Conservation (phyloP, 2,113 vertebrate genomes). For the Rhinoptilus africanus region DNA sequence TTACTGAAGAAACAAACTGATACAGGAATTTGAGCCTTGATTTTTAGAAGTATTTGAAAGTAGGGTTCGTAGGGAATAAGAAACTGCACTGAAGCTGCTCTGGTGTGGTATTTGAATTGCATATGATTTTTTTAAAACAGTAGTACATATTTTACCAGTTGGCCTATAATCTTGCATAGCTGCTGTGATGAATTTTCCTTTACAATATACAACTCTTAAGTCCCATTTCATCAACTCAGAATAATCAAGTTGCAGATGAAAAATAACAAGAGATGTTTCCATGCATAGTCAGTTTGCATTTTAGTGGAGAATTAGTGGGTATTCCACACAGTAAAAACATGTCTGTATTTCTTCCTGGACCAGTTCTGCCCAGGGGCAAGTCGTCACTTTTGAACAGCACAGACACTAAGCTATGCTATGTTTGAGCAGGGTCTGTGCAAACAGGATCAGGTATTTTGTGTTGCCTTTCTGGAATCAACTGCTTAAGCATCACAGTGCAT, state of each 20-base stretch:
- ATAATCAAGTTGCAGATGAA: not conserved
- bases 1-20: not conserved
- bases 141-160: not conserved
- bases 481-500: accelerated
- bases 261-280: not conserved
- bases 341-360: not conserved
- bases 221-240: not conserved
- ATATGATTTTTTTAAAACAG: not conserved
- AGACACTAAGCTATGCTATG: not conserved
- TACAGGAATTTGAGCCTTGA: not conserved
- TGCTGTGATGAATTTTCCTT: not conserved
- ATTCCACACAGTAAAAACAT: not conserved
- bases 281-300: not conserved
- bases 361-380: not conserved
- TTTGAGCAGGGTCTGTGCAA: not conserved
- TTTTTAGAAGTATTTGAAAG: not conserved
- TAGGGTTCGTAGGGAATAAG: not conserved
- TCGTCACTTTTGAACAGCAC: not conserved
- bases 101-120: not conserved
- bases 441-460: not conserved
- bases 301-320: not conserved
- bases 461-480: not conserved
- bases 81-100: not conserved
- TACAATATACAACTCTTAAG: not conserved
- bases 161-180: not conserved